Percentiles rank a stretch among this genome's conserved stretches.
These are phyloP conservation scores for Himalopsyche japonica DNA, from an alignment of 2,888 invertebrate genomes.

Conservation along the genomic window DNA sequence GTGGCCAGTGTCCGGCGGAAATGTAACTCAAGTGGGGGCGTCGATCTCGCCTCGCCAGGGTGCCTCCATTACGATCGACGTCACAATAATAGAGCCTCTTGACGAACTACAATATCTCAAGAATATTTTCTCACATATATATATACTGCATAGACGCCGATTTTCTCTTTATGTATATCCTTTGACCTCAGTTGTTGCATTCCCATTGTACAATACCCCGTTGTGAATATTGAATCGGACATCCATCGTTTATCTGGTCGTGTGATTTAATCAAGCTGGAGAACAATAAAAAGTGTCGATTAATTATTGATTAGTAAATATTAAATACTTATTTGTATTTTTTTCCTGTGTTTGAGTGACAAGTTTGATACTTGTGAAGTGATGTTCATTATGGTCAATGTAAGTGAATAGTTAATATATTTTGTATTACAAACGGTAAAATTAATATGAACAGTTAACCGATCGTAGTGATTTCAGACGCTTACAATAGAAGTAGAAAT, in stretches of 20 bases:
- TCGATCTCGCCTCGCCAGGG: background rate
- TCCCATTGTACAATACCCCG: background rate
- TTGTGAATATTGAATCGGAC: background rate
- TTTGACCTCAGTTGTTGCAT: background rate
- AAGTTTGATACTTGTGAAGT: background rate
- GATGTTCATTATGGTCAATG: background rate
- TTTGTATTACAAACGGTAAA: background rate
- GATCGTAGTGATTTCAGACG: too few relatives aligned
- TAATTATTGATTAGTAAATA: background rate
- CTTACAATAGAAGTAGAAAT: too few relatives aligned
- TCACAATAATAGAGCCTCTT: background rate
- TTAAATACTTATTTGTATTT: background rate
- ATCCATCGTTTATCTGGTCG: background rate
- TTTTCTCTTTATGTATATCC: background rate
- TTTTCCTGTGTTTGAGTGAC: background rate
- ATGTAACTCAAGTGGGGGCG: background rate
- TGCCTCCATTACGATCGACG: background rate
- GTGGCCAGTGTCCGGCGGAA: constrained; percentile 2
- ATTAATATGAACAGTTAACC: background rate
- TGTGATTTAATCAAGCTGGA: background rate
- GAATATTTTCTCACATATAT: background rate
- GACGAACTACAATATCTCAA: background rate
- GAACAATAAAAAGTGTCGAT: background rate
- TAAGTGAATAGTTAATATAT: background rate
- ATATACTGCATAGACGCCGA: background rate